A percentile compares a stretch with the other conserved stretches of the same genome.
These are phyloP conservation scores for Portunus trituberculatus DNA, from an alignment of 1,140 invertebrate genomes.

Conservation along the genomic window DNA sequence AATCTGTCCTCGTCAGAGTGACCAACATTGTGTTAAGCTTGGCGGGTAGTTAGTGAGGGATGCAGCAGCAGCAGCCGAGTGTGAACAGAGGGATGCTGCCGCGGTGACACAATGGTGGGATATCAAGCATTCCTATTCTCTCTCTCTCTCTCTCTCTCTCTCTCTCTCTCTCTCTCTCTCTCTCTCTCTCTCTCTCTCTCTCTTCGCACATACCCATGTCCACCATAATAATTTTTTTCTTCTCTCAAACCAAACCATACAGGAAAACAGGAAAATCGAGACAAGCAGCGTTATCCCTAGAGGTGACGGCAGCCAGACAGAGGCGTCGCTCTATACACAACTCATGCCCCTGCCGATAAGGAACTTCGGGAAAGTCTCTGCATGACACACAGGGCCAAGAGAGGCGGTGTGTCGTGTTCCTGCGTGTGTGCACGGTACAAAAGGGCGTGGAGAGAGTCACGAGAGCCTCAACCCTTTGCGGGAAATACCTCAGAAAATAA, in stretches of 20 bases:
- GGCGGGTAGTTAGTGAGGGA: background rate
- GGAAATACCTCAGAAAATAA: background rate
- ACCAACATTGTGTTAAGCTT: background rate
- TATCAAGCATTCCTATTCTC: no score
- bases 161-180: no score
- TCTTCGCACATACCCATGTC: no score
- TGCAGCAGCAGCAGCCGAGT: no score
- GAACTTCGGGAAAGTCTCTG: background rate
- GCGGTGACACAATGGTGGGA: no score
- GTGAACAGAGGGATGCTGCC: no score
- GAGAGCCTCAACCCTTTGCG: background rate
- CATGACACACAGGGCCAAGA: background rate
- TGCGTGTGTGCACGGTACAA: background rate
- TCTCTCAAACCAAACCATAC: no score
- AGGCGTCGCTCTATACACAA: background rate
- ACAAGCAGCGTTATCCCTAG: background rate
- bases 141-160: no score
- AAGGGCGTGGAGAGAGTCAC: background rate
- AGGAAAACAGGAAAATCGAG: background rate
- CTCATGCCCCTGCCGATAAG: background rate
- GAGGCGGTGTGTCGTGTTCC: background rate
- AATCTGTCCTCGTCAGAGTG: background rate
- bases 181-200: no score
- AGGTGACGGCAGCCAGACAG: background rate
- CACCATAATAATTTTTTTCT: no score